Evolutionary conservation across 2,113 vertebrate species (phyloP).

Genomic region (Cettia cetti): DNA sequence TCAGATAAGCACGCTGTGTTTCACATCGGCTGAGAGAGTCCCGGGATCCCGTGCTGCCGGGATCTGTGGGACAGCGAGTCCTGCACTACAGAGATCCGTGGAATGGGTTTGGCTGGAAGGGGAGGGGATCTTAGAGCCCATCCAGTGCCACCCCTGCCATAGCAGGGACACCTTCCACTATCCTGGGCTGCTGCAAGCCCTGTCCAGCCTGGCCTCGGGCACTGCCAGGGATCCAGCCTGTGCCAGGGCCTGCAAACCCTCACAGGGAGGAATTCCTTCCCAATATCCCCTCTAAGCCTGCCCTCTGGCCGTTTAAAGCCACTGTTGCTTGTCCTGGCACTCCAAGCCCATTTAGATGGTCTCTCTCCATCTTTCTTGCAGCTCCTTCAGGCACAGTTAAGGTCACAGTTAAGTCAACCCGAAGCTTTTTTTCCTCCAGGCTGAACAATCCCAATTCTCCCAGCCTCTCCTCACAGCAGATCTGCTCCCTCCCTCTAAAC

Average conservation of each 20-base stretch:
- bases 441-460: neutral
- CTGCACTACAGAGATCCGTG: rapidly evolving
- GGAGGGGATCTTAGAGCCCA: neutral
- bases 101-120: neutral
- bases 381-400: neutral
- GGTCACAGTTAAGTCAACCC: neutral
- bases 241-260: neutral
- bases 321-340: neutral
- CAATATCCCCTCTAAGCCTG: rapidly evolving
- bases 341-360: neutral
- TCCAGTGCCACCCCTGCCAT: rapidly evolving
- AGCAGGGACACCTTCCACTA: neutral
- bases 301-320: neutral
- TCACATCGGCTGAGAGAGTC: neutral
- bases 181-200: rapidly evolving
- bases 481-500: neutral
- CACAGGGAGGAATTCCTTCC: rapidly evolving
- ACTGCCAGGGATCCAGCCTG: neutral
- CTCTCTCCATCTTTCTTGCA: neutral
- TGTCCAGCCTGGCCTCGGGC: rapidly evolving
- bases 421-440: neutral
- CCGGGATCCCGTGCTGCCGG: rapidly evolving
- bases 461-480: neutral
- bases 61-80: neutral
- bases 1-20: neutral